These are phyloP conservation scores for Augiades crinisus DNA, from an alignment of 2,888 invertebrate species.

Conservation along the genomic window DNA sequence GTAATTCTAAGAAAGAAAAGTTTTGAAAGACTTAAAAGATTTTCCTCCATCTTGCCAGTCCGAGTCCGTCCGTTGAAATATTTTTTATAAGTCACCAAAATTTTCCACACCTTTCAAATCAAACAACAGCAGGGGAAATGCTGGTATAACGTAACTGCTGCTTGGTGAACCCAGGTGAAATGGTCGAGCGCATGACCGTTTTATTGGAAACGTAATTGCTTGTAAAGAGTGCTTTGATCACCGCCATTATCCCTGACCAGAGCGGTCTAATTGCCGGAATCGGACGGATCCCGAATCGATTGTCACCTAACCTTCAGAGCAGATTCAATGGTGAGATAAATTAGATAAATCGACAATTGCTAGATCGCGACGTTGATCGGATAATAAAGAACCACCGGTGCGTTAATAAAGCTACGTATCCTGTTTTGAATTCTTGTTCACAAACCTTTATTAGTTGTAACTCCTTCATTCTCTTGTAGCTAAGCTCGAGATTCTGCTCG, in stretches of 20 bases:
- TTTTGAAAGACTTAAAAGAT: no score
- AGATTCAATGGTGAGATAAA: conserved; percentile 1
- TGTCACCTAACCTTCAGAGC: not conserved
- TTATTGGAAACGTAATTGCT: not conserved
- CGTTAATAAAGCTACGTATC: not conserved
- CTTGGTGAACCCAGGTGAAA: not conserved
- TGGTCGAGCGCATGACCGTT: not conserved
- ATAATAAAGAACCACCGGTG: not conserved
- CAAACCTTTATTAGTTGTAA: no score
- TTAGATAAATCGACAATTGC: conserved; percentile 9
- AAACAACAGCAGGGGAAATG: no score
- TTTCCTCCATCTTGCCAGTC: no score
- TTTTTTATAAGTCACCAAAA: no score
- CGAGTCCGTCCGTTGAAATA: no score
- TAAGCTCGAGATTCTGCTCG: no score
- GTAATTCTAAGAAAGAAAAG: no score
- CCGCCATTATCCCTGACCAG: conserved; percentile 5
- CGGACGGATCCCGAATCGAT: conserved; percentile 4
- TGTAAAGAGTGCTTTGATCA: conserved; percentile 2
- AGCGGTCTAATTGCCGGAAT: conserved; percentile 9
- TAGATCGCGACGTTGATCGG: not conserved
- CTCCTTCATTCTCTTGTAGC: no score
- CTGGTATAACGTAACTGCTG: not conserved
- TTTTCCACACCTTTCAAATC: no score
- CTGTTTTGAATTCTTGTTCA: no score